Evolutionary conservation across 2,113 vertebrate species (phyloP).

Genomic region (Trogon melanurus): DNA sequence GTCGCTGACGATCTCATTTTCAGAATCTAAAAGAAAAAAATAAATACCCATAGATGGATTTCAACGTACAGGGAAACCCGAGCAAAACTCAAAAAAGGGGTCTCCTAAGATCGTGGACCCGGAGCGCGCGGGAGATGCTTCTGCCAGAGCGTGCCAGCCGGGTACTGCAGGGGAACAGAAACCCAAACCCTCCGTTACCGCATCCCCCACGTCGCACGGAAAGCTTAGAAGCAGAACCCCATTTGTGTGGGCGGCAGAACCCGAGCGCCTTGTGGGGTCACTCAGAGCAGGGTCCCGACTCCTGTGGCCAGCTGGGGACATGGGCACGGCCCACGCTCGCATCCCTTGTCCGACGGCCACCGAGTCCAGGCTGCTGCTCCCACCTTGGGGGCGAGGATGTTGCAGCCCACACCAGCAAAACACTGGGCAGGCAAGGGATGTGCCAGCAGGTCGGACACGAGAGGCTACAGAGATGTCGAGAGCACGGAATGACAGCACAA

Average conservation of each 20-base stretch:
- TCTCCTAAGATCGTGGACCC: not conserved
- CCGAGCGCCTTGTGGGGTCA: not conserved
- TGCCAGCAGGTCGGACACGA: rapidly evolving
- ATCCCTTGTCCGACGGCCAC: rapidly evolving
- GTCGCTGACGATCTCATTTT: conserved; percentile 64
- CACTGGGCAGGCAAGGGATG: not conserved
- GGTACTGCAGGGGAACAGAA: not conserved
- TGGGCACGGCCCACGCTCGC: rapidly evolving
- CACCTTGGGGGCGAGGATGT: not conserved
- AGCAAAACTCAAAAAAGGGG: not conserved
- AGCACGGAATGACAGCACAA: not conserved
- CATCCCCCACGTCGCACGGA: not conserved
- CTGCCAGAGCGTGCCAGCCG: not conserved
- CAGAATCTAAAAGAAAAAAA: conserved; percentile 75
- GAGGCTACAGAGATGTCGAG: not conserved
- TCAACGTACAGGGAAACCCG: not conserved
- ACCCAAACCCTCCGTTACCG: not conserved
- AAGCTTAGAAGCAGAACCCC: not conserved
- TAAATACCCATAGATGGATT: conserved; percentile 2
- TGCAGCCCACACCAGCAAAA: not conserved
- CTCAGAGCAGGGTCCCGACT: rapidly evolving
- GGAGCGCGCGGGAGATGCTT: rapidly evolving
- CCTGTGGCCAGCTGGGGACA: rapidly evolving
- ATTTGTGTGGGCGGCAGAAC: not conserved
- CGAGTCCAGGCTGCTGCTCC: not conserved